Conservation (phyloP, 2,888 invertebrate species). For the Lasius platythorax region DNA sequence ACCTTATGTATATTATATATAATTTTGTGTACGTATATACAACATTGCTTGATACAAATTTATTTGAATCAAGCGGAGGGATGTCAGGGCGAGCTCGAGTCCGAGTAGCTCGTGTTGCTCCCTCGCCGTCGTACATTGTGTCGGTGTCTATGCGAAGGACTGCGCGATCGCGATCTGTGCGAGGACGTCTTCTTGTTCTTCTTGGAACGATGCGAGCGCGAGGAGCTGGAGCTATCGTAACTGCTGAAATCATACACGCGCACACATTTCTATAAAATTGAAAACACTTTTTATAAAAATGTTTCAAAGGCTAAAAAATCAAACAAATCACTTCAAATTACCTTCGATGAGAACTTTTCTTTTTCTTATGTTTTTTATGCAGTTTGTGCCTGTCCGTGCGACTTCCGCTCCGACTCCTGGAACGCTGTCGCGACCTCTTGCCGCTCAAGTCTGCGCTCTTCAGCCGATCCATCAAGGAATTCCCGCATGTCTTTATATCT, state of each 20-base stretch:
- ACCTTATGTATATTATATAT: background rate
- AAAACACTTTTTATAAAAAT: background rate
- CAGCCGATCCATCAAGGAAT: slow-evolving; percentile 82
- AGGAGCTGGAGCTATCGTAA: slow-evolving; percentile 81
- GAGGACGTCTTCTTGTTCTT: slow-evolving; percentile 83
- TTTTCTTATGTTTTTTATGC: slow-evolving; percentile 85
- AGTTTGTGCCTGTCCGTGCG: slow-evolving; percentile 74
- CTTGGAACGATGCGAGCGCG: slow-evolving; percentile 82
- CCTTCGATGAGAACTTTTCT: slow-evolving; percentile 87
- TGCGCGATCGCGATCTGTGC: slow-evolving; percentile 82
- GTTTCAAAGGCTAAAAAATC: background rate
- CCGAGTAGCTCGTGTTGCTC: slow-evolving; percentile 82
- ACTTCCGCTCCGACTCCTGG: slow-evolving; percentile 81
- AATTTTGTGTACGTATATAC: slow-evolving; percentile 63
- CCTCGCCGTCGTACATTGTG: slow-evolving; percentile 76
- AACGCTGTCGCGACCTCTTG: slow-evolving; percentile 81
- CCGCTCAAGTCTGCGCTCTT: slow-evolving; percentile 81
- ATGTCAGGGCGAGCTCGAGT: slow-evolving; percentile 78
- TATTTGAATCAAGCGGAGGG: slow-evolving; percentile 19
- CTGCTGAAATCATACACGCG: slow-evolving; percentile 67
- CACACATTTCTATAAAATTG: background rate
- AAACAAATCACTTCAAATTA: slow-evolving; percentile 66
- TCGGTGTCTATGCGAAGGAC: slow-evolving; percentile 79
- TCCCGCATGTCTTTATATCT: slow-evolving; percentile 68
- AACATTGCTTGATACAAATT: slow-evolving; percentile 60